Evolutionary conservation across 2,113 vertebrate genomes (phyloP).

Genomic region (Leiothrix lutea): DNA sequence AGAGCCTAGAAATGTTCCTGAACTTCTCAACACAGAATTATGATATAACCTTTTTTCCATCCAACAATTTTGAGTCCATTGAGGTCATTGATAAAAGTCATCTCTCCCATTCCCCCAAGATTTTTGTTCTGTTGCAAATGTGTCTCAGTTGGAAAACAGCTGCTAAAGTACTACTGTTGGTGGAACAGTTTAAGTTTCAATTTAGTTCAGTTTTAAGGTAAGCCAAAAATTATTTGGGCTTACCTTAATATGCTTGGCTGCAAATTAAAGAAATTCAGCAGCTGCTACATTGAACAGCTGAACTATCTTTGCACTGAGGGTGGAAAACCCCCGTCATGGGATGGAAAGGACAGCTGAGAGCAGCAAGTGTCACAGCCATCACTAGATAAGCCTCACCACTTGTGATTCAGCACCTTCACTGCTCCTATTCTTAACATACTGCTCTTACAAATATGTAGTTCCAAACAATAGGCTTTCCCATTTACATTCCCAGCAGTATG

Average conservation of each 20-base stretch:
- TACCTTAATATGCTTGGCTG: neutral
- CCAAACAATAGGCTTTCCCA: neutral
- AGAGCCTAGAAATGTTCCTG: neutral
- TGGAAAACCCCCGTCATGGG: neutral
- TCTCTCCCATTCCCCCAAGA: neutral
- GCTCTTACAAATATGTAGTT: neutral
- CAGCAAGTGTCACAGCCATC: neutral
- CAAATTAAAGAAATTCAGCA: neutral
- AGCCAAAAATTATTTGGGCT: neutral
- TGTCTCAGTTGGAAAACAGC: neutral
- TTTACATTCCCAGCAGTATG: neutral
- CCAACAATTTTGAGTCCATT: neutral
- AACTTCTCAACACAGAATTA: neutral
- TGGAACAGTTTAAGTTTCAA: neutral
- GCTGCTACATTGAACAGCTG: neutral
- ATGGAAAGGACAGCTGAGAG: conserved; percentile 15
- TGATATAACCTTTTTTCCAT: neutral
- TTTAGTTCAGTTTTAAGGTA: neutral
- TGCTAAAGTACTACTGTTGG: neutral
- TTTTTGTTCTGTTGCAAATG: neutral
- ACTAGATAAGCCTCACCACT: neutral
- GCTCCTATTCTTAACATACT: neutral
- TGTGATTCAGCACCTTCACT: neutral
- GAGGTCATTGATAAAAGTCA: neutral
- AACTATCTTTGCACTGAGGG: neutral